Evolutionary conservation across 1,140 invertebrate species (phyloP), one percentile per base, ranked within the genome.

Genomic region (Rhyzopertha dominica): DNA sequence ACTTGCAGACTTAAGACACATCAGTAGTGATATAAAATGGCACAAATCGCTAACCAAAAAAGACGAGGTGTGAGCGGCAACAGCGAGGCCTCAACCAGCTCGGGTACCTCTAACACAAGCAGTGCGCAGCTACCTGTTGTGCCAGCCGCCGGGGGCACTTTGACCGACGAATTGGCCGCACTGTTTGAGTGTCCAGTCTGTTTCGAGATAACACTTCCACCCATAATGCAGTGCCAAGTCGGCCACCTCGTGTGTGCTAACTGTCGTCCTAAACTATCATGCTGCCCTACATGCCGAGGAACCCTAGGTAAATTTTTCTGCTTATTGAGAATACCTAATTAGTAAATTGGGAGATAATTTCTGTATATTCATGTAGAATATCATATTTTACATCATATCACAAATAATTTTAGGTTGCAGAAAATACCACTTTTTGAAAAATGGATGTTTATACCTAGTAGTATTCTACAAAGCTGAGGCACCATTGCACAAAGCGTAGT

Each of bases 121-220:
- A n/a, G n/a, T n/a, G n/a, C n/a, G n/a, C n/a, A n/a, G n/a, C n/a
- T n/a, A n/a, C n/a, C n/a, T n/a, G n/a, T n/a, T n/a, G n/a, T n/a
- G n/a, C n/a, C n/a, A n/a, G n/a, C n/a, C n/a, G n/a, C n/a, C n/a
- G n/a, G n/a, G n/a, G 71, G 73, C 47, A 76, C 76, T 50, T 76
- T 82, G 72, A 85, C 85, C 22, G 82, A 87, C 53, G 93, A 97
- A 67, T 69, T 98, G 60, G 92, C 94, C 24, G 92, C 88, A 45
- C 74, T 98, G 13, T 99, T 99, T 72, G 96, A 99, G 70, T 99
- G 96, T 73, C 96, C 97, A 8, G 97, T 99, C 36, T 99, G 97
- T 71, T 98, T 99, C 71, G 97, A 99, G 71, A 98, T 98, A 80
- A 96, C 98, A 45, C 74, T 98, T 59, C 96, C 96, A 43, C 97